Evolutionary conservation across 1,140 invertebrate species (phyloP).

Genomic region (Leguminivora glycinivorella): DNA sequence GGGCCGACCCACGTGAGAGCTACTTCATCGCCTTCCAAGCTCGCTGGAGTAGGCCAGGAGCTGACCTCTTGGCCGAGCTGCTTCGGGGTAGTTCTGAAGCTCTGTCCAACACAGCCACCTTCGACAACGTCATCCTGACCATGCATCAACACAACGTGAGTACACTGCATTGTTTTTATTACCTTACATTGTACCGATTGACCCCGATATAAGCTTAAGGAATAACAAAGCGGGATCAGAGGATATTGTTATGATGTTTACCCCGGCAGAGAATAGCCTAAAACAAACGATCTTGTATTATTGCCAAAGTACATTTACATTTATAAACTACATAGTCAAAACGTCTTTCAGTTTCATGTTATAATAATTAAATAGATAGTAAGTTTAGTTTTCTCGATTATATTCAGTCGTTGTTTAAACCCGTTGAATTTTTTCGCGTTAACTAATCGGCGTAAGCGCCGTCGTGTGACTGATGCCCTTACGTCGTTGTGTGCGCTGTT

Average conservation of each 20-base stretch:
- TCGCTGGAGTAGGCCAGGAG: conserved; percentile 84
- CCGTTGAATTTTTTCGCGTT: not conserved
- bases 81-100: conserved; percentile 87
- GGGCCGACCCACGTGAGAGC: conserved; percentile 84
- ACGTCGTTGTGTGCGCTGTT: not conserved
- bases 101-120: conserved; percentile 78
- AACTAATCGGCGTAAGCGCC: not conserved
- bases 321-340: conserved; percentile 46
- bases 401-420: conserved; percentile 54
- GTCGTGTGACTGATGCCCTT: not conserved
- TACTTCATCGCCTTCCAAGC: conserved; percentile 88
- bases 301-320: conserved; percentile 56
- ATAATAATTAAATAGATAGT: conserved; percentile 37
- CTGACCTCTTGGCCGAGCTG: conserved; percentile 85
- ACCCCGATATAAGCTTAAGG: conserved; percentile 38
- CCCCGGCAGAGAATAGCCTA: conserved; percentile 57
- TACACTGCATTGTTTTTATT: conserved; percentile 45
- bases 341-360: conserved; percentile 37
- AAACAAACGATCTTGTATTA: conserved; percentile 55
- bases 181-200: conserved; percentile 39
- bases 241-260: conserved; percentile 57
- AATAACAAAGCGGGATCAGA: conserved; percentile 50
- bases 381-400: conserved; percentile 48
- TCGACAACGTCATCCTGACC: conserved; percentile 75
- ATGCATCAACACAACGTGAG: conserved; percentile 79